Evolutionary conservation across 2,797 vertebrate genomes (phyloP), one percentile per base, ranked within the genome.

Genomic region (Vespertilio murinus): DNA sequence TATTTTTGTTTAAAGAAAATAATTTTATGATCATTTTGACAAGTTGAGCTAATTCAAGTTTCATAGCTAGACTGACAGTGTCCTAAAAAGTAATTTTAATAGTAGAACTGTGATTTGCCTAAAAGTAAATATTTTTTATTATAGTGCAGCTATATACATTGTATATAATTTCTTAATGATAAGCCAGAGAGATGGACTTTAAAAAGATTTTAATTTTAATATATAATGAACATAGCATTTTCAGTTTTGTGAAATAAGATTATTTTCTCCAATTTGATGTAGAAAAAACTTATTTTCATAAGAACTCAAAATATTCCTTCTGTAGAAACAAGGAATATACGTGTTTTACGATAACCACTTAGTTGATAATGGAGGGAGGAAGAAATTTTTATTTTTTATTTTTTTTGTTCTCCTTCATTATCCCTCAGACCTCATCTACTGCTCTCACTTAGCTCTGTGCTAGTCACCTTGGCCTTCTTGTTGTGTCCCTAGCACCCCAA

Each of bases 1-100:
- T 85, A n/a, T 74, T 65, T 80, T 81, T 85, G 28, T 78, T 94
- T 73, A 61, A 93, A 67, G 59, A 91, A 90, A 91, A 61, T 3
- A 61, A 40, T 75, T 69, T 65, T 11, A 80, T 94, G 33, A 23
- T 90, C 25, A 78, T 67, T 93, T 94, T 94, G 73, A 73, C 45
- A 61, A 79, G 56, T 84, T 86, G 20, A 89, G 35, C 52, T 77
- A 49, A 85, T 56, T 91, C 18, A 71, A 59, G 3, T 88, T 4
- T 85, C 33, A 65, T 23, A 47, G 17, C 16, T 80, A 85, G 56
- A 88, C 14, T 96, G 78, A 56, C 81, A 23, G 14, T 45, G 20
- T 94, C 23, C 40, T 91, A 88, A 54, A 79, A 94, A 77, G 3
- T 67, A 84, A 81, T 22, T 84, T 73, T 94, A 90, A 35, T 49